Conservation (phyloP, 2,888 invertebrate genomes). For the Rugalucina vietnamica region DNA sequence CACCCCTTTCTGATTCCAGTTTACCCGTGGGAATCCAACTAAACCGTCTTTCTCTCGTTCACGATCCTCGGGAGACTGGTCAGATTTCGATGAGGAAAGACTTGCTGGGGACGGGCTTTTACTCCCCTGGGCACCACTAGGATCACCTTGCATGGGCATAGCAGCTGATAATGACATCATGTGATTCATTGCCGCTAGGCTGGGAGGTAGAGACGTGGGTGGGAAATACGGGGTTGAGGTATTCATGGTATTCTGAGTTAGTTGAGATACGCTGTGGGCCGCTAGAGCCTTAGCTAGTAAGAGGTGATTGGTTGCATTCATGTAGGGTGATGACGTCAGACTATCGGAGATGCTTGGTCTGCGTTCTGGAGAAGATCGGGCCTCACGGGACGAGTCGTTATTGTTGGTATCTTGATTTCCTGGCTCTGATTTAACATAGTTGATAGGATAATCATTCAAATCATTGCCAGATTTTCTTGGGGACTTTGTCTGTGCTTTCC, state of each 20-base stretch:
- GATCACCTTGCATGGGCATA: constrained; percentile 31
- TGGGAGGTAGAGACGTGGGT: constrained; percentile 60
- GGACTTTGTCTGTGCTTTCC: constrained; percentile 52
- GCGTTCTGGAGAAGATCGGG: constrained; percentile 14
- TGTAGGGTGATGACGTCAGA: constrained; percentile 41
- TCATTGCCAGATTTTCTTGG: constrained; percentile 65
- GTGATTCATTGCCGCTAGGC: constrained; percentile 60
- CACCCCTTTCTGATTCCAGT: constrained; percentile 67
- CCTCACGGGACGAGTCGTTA: constrained; percentile 35
- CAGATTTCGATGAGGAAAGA: constrained; percentile 62
- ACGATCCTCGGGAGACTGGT: constrained; percentile 58
- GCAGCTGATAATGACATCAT: constrained; percentile 60
- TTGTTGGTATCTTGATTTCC: constrained; percentile 49
- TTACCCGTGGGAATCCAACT: constrained; percentile 72
- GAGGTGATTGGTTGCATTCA: constrained; percentile 58
- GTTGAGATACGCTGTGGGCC: constrained; percentile 46
- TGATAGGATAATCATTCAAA: constrained; percentile 54
- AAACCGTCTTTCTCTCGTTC: constrained; percentile 66
- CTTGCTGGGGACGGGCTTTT: constrained; percentile 59
- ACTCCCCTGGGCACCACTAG: constrained; percentile 45
- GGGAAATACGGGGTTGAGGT: constrained; percentile 58
- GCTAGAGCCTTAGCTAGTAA: constrained; percentile 61
- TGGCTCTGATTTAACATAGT: constrained; percentile 44
- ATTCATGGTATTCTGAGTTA: constrained; percentile 56
- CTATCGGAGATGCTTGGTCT: constrained; percentile 16